Evolutionary conservation across 1,140 invertebrate species (phyloP), one percentile per base, ranked within the genome.

Genomic region (Neotoxoptera formosana): DNA sequence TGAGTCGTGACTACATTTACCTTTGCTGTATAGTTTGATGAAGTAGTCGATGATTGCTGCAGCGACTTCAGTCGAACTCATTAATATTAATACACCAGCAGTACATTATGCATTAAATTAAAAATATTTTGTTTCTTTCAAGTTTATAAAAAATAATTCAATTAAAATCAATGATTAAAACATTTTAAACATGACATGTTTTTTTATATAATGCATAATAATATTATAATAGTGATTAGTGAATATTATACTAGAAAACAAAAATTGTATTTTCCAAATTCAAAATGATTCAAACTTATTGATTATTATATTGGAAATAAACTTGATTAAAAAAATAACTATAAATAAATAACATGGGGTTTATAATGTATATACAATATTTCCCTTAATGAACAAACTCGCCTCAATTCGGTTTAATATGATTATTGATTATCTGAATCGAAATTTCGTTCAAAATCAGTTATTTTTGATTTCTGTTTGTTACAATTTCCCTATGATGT

Each of bases 101-200:
- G n/a, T 76, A 76, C 30, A 76, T 76, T 76, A 76, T 76, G 60
- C 60, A 76, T n/a, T 14, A n/a, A 76, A 76, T 76, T 76, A 76
- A 76, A 76, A n/a, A 76, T n/a, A n/a, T n/a, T n/a, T 76, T 76
- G 14, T 76, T 76, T 34, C 60, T n/a, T 76, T 76, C 60, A n/a
- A n/a, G 60, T 67, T 76, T n/a, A 17, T 76, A 76, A 76, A 67
- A n/a, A n/a, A 30, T n/a, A 76, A 76, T 76, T 76, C 0, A 76
- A n/a, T n/a, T 67, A 76, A 76, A 76, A 34, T 76, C 51, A 53
- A 53, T 53, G 7, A 7, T 53, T 53, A 53, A 53, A 53, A 53
- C 21, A 76, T 76, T 14, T 76, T 17, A n/a, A 76, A n/a, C 30
- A 76, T n/a, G 60, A n/a, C 60, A 76, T 76, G n/a, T n/a, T 76